These are phyloP conservation scores for Lophura swinhoii DNA, from an alignment of 2,797 vertebrate genomes.

Conservation along the genomic window DNA sequence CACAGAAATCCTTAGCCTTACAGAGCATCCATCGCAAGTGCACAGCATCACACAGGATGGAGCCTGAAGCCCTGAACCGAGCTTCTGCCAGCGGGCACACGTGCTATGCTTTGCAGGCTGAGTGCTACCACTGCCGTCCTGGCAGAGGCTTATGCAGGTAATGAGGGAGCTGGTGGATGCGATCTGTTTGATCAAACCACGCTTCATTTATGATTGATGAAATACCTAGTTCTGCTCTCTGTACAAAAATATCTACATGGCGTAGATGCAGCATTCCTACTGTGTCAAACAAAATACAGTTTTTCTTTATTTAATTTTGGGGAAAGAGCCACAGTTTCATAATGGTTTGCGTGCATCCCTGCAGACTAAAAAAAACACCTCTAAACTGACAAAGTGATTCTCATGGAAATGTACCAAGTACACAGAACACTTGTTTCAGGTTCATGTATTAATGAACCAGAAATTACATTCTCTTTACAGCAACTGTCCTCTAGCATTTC, in stretches of 20 bases:
- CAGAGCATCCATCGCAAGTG: neutral
- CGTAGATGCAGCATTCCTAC: neutral
- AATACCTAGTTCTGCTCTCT: neutral
- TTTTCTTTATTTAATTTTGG: neutral
- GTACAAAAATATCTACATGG: neutral
- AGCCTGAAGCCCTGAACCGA: neutral
- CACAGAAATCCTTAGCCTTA: neutral
- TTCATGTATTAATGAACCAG: conserved; percentile 13
- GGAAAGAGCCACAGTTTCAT: neutral
- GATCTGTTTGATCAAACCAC: neutral
- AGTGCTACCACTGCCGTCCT: neutral
- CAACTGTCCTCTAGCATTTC: neutral
- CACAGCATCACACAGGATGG: neutral
- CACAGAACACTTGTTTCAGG: neutral
- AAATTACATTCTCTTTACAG: neutral
- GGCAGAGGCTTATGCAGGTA: neutral
- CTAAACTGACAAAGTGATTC: rapidly evolving
- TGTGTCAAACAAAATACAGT: neutral
- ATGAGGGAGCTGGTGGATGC: neutral
- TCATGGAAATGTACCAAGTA: neutral
- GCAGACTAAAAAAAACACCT: neutral
- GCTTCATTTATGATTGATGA: neutral
- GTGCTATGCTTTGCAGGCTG: neutral
- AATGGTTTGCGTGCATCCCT: neutral
- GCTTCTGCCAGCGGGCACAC: no score